Evolutionary conservation across 2,113 vertebrate genomes (phyloP).

Genomic region (Thoracochromis brauschi): DNA sequence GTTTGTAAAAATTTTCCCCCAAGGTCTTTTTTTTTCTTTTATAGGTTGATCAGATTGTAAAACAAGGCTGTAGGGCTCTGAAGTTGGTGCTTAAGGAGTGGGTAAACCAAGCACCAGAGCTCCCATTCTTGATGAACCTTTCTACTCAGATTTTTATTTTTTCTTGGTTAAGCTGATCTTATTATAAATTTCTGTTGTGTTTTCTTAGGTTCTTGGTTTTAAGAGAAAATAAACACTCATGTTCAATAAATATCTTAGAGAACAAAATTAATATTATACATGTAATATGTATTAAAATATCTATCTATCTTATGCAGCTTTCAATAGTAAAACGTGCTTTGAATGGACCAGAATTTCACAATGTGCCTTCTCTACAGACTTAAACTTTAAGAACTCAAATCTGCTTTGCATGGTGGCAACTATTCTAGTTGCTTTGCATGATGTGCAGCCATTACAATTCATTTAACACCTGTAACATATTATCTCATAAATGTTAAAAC

Average conservation of each 20-base stretch:
- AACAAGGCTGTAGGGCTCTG: slow-evolving; percentile 60
- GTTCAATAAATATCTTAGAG: not conserved
- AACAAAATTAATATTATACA: not conserved
- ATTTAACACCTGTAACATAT: not conserved
- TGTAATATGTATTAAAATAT: not conserved
- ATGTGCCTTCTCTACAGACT: not conserved
- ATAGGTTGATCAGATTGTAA: slow-evolving; percentile 72
- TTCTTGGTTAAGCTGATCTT: not conserved
- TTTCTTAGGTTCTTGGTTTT: not conserved
- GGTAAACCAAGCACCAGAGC: slow-evolving; percentile 55
- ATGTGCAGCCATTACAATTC: not conserved
- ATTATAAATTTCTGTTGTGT: not conserved
- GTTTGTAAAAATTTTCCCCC: not conserved
- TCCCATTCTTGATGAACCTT: slow-evolving; percentile 54
- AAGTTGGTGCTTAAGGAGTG: slow-evolving; percentile 50
- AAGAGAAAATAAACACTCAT: not conserved
- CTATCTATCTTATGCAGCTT: not conserved
- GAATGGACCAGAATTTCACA: not conserved
- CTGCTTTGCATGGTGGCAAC: not conserved
- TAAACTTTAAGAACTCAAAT: not conserved
- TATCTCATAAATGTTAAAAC: not conserved
- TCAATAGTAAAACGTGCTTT: not conserved
- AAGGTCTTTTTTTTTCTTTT: not conserved
- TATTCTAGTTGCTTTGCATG: not conserved
- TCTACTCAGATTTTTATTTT: not conserved